Percentiles rank a stretch among this genome's conserved stretches.
Evolutionary conservation across 2,797 vertebrate genomes (phyloP).

Genomic region (Gymnocypris eckloni): DNA sequence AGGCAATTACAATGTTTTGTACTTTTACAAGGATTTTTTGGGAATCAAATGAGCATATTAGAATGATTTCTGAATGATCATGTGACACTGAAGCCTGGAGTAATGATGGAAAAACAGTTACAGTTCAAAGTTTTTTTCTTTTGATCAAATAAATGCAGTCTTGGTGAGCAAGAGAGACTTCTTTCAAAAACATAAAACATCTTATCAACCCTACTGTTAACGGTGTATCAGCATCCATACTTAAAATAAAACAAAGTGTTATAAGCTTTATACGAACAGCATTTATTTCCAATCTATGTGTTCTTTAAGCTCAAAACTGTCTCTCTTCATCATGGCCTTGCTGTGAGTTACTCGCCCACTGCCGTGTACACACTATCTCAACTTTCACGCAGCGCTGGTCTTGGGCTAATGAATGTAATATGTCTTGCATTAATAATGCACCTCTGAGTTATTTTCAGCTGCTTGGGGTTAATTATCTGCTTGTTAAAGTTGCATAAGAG

Average conservation of each 20-base stretch:
- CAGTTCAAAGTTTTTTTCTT: not conserved
- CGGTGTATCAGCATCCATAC: not conserved
- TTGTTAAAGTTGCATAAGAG: slow-evolving; percentile 67
- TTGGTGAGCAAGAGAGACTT: not conserved
- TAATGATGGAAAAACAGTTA: not conserved
- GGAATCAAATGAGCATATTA: not conserved
- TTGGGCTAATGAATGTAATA: slow-evolving; percentile 60
- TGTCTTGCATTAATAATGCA: slow-evolving; percentile 64
- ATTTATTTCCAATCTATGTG: not conserved
- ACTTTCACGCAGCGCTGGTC: slow-evolving; percentile 23
- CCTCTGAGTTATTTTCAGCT: slow-evolving; percentile 57
- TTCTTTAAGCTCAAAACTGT: not conserved
- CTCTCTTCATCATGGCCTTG: not conserved
- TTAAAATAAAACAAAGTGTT: too few relatives aligned
- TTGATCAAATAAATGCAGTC: not conserved
- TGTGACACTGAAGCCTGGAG: not conserved
- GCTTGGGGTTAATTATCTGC: slow-evolving; percentile 64
- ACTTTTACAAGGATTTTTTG: not conserved
- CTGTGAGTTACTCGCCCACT: not conserved
- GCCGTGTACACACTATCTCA: not conserved
- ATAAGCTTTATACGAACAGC: not conserved
- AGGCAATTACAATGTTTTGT: not conserved
- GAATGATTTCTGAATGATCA: not conserved
- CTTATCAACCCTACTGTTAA: not conserved
- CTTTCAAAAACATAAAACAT: not conserved